phyloP scores from a whole-genome alignment of 2,113 vertebrate genomes.

The Heterocephalus glaber region DNA sequence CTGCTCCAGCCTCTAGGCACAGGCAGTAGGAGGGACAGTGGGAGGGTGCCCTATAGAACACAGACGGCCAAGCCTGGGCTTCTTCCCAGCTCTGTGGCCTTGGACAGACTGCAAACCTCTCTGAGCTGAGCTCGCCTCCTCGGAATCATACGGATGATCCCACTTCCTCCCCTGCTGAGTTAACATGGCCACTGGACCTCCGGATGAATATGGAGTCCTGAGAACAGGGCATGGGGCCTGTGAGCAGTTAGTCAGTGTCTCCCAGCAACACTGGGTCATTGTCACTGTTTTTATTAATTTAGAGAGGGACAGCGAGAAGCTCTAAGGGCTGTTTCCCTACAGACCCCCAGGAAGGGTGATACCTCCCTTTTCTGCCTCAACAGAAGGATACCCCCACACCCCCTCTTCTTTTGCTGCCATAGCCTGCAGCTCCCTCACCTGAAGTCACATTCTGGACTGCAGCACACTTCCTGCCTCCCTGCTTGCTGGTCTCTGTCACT shows the following conservation, averaged over 20 bases:
- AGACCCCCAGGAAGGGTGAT: fast-evolving
- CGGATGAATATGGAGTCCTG: fast-evolving
- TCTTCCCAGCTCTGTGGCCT: background rate
- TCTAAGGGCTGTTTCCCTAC: fast-evolving
- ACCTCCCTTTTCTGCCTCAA: fast-evolving
- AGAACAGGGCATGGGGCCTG: background rate
- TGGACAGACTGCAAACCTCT: background rate
- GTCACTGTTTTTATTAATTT: no score
- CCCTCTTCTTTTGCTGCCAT: fast-evolving
- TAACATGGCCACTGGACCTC: fast-evolving
- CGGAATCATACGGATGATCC: fast-evolving
- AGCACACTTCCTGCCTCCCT: no score
- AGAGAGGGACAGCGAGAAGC: background rate
- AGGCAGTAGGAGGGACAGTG: fast-evolving
- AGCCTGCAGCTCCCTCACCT: fast-evolving
- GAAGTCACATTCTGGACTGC: background rate
- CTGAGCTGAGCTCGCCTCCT: background rate
- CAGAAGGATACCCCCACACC: fast-evolving
- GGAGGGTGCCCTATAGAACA: background rate
- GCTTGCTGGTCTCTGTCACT: no score
- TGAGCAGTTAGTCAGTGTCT: fast-evolving
- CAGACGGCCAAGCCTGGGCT: fast-evolving
- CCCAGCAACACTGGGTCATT: no score
- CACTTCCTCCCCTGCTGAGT: fast-evolving
- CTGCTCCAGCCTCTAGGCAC: background rate